Base-by-base conservation (phyloP, 2,797 vertebrate species). In the Tokudaia muenninki region DNA sequence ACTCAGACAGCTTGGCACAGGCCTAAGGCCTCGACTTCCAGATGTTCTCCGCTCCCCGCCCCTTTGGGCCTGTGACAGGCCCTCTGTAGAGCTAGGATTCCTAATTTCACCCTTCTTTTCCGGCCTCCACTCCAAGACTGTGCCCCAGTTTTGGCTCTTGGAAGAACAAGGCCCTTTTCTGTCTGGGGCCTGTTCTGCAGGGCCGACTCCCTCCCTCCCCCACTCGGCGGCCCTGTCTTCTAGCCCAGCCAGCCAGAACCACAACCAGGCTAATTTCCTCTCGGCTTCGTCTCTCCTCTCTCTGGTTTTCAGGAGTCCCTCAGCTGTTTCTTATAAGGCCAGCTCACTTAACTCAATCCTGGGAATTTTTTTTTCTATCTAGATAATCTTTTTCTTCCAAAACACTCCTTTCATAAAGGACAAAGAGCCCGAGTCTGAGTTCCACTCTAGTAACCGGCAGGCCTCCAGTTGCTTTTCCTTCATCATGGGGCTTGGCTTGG, bases 161-260 rank as follows among this genome's bases (percentile, higher is more conserved):
- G 47, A 89, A 92, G 90, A 97, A 95, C 8, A 14, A 67, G 91
- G 92, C 70, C 83, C 74, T 95, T 78, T 89, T 84, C 93, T 83
- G n/a, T 90, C 7, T 57, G n/a, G 86, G 61, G 44, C 7, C 57
- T 29, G 2, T 24, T 74, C 77, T 92, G 67, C 34, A 82, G n/a
- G 90, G 78, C 83, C 86, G 41, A 0, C 57, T 74, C 75, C 78
- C 44, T 29, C 37, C 37, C 57, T 74, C 74, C 57, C 78, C 70
- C 4, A 0, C 87, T 31, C 88, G 3, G 31, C 44, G 6, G 63
- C 26, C 22, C 22, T 29, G 31, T 37, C 63, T 17, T 47, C 94
- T 47, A 0, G 1, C 29, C 81, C 81, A 29, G 16, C 78, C 74
- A 77, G 80, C 34, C 80, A 22, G 88, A 90, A 59, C 95, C 96